These are phyloP conservation scores for Promerops cafer DNA, from an alignment of 2,113 vertebrate species.

Conservation along the genomic window DNA sequence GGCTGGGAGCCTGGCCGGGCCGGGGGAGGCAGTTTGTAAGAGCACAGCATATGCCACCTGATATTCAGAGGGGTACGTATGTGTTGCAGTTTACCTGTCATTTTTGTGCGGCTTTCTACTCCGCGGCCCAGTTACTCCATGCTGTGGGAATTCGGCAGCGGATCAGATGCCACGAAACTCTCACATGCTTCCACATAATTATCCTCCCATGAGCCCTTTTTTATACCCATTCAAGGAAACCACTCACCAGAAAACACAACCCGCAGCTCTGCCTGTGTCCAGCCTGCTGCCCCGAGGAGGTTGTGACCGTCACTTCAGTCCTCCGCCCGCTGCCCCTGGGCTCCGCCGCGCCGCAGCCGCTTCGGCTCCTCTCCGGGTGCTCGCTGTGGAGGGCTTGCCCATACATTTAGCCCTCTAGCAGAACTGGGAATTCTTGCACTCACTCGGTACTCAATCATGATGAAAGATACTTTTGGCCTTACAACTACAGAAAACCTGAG, in stretches of 20 bases:
- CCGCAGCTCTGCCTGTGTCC: neutral
- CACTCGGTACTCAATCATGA: neutral
- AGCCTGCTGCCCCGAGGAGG: neutral
- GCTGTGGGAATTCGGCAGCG: neutral
- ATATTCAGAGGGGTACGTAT: neutral
- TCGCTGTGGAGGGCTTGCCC: accelerated
- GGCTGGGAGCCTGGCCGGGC: neutral
- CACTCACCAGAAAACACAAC: neutral
- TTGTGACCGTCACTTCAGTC: neutral
- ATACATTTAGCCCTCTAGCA: neutral
- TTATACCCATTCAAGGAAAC: neutral
- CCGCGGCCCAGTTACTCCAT: accelerated
- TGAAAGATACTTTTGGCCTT: neutral
- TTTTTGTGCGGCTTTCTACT: neutral
- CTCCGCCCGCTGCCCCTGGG: accelerated
- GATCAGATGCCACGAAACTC: neutral
- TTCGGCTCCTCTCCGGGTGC: accelerated
- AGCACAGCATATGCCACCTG: neutral
- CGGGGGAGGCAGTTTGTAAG: neutral
- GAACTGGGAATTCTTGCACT: neutral
- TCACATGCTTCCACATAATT: neutral
- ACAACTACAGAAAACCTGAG: neutral
- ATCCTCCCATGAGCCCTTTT: neutral
- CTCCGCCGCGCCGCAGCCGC: neutral
- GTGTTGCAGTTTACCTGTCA: neutral